Evolutionary conservation across 2,113 vertebrate genomes (phyloP), one percentile per base, ranked within the genome.

Genomic region (Holacanthus passer): DNA sequence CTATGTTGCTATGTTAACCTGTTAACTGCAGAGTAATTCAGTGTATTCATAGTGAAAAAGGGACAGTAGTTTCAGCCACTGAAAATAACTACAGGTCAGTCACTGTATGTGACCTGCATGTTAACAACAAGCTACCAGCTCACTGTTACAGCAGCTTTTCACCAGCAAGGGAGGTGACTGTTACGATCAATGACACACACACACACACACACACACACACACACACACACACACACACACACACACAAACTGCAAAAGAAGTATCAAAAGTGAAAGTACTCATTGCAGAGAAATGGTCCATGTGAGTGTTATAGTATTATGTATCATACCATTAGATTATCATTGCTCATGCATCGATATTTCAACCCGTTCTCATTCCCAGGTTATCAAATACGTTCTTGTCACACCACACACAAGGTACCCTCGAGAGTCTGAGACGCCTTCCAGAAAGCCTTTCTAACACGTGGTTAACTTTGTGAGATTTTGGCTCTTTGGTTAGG

Each of bases 141-240:
- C 41, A 12, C 4, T 48, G 77, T 27, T 65, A 14, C 14, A 22
- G 68, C 68, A 64, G 58, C 59, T 27, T 31, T 37, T 37, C 10
- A 20, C 41, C 0, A 27, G 20, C 5, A 1, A 16, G 52, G 48
- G 45, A 64, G 29, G 59, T 27, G 37, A 24, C 58, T 27, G 22
- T n/a, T 48, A 56, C 31, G 65, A 81, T 73, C 39, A 50, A 66
- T 66, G 31, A 35, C n/a, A 32, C 24, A 10, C 65, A 32, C 43
- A 67, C 45, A 47, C 24, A 17, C 27, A 22, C 43, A 32, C 9
- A 22, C 48, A 45, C 50, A 47, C 41, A 10, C 29, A 32, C 45
- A 22, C 17, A 22, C 35, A 45, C 50, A 32, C 32, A 16, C 64
- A 32, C 43, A 67, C 43, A 29, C 39, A 16, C 27, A 31, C 43